Conservation (phyloP, 1,140 invertebrate genomes). For the Ectropis grisescens region DNA sequence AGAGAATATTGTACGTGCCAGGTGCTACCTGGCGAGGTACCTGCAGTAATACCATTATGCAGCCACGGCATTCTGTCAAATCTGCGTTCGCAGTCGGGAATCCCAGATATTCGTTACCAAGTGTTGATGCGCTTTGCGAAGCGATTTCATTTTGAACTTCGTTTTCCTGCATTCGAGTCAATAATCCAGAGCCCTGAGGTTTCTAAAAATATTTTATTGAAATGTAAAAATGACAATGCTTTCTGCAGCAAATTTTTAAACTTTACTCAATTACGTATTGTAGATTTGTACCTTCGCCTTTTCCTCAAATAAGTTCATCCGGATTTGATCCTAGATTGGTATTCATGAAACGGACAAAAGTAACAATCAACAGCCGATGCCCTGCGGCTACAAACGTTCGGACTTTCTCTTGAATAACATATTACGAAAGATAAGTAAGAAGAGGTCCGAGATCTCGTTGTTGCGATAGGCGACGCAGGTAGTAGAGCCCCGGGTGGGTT, state of each 20-base stretch:
- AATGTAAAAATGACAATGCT: too few species aligned
- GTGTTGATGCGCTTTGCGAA: too few species aligned
- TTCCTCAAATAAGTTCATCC: too few species aligned
- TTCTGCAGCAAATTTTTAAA: too few species aligned
- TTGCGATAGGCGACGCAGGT: constrained; percentile 31
- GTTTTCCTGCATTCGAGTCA: too few species aligned
- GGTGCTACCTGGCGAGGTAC: constrained; percentile 40
- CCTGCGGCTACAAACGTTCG: constrained; percentile 16
- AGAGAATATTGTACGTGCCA: constrained; percentile 32
- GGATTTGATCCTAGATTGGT: too few species aligned
- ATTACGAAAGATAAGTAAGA: constrained; percentile 36
- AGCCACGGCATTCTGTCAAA: constrained; percentile 6
- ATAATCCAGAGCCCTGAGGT: too few species aligned
- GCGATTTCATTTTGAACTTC: too few species aligned
- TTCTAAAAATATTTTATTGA: too few species aligned
- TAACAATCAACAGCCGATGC: constrained; percentile 8
- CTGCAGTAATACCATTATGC: constrained; percentile 28
- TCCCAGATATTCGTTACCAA: background rate
- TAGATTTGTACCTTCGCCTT: too few species aligned
- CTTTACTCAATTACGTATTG: too few species aligned
- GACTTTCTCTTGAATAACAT: constrained; percentile 28
- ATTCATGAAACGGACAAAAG: too few species aligned
- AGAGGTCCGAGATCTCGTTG: constrained; percentile 26
- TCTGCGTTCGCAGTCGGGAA: background rate
- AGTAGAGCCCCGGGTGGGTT: constrained; percentile 9